Base-by-base conservation (phyloP, 2,113 vertebrate species). In the Brienomyrus brachyistius region DNA sequence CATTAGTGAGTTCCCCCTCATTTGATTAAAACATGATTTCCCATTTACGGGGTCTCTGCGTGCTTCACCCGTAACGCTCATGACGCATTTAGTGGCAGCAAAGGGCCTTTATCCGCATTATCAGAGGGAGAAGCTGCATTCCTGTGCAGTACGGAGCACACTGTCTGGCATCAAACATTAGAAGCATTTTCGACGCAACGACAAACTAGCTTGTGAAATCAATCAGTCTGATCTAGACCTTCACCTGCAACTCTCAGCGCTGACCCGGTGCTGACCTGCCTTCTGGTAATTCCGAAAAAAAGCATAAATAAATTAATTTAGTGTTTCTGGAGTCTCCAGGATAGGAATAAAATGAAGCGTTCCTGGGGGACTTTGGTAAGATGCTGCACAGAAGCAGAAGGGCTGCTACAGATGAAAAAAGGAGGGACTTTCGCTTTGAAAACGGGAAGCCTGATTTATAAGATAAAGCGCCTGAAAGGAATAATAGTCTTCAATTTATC, bases 381-480 rank as follows among this genome's bases (percentile, higher is more conserved):
- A 62, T 31, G 50, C 85, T 87, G 59, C n/a, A 85, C 82, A 35
- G 88, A 89, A 56, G 1, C 51, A 45, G 43, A 52, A 47, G 40
- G 51, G 23, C 77, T 85, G 47, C n/a, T 62, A 27, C 4, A 51
- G 50, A 43, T 1, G 1, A 56, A 23, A 21, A 82, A 62, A 62
- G 54, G 3, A 59, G 19, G 0, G 15, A 31, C 83, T 62, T 35
- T 82, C 15, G 1, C 80, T 84, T 84, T 85, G 89, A 89, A 89
- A 84, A 17, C 9, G 51, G 74, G 88, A 59, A 59, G 77, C 74
- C 23, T 6, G 74, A 84, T 83, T 89, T 89, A 59, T 84, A 82
- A 77, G 74, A 47, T 89, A 89, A 85, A 85, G 43, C 19, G n/a
- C 62, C 51, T 89, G 89, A 84, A 23, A 45, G 54, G 77, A 85